Evolutionary conservation across 2,888 invertebrate species (phyloP).

Genomic region (Hirtodrosophila duncani): DNA sequence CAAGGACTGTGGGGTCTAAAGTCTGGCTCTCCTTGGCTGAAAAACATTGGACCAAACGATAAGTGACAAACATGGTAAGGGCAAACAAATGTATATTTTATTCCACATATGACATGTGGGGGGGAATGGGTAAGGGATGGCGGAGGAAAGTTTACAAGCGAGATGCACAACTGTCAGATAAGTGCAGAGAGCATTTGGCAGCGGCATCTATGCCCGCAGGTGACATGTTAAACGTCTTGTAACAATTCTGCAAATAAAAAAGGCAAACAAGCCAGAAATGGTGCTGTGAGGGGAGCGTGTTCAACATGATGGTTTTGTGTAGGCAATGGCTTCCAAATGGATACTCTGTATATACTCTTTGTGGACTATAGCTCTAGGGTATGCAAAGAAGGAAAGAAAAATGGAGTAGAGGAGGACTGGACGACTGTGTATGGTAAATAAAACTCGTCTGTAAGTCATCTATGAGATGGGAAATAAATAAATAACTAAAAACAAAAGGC

Average conservation of each 20-base stretch:
- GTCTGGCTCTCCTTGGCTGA: too few species aligned
- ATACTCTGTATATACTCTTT: too few species aligned
- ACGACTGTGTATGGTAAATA: too few species aligned
- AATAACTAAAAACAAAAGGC: constrained; percentile 9
- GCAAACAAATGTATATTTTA: constrained; percentile 66
- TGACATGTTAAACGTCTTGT: constrained; percentile 73
- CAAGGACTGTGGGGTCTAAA: too few species aligned
- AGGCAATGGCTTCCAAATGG: too few species aligned
- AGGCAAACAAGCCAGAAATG: constrained; percentile 1
- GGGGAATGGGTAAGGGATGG: background rate
- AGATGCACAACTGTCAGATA: constrained; percentile 71
- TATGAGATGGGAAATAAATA: too few species aligned
- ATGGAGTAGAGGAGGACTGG: too few species aligned
- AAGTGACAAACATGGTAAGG: constrained; percentile 69
- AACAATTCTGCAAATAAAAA: constrained; percentile 54
- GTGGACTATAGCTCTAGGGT: background rate
- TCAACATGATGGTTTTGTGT: too few species aligned
- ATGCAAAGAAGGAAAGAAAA: background rate
- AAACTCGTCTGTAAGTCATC: too few species aligned
- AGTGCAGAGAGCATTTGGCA: constrained; percentile 54
- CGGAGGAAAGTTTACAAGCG: background rate
- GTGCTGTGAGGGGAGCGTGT: too few species aligned
- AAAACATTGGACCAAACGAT: constrained; percentile 58
- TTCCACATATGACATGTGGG: constrained; percentile 22
- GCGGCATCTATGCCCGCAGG: constrained; percentile 62